These are phyloP conservation scores for Copsychus sechellarum DNA, from an alignment of 2,113 vertebrate genomes.

Conservation along the genomic window DNA sequence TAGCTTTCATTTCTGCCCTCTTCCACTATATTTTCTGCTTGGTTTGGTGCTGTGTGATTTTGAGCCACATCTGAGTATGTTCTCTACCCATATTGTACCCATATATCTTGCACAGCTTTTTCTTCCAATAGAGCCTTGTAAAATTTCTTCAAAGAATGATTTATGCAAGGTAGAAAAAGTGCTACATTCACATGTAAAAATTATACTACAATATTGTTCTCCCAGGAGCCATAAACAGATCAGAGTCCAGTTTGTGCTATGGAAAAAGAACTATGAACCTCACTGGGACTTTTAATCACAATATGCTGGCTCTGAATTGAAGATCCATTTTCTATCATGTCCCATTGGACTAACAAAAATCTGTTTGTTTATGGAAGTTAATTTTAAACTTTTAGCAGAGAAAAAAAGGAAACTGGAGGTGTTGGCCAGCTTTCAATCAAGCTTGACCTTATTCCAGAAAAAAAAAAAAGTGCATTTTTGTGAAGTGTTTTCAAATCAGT, in stretches of 20 bases:
- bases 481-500: background rate
- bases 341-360: conserved; percentile 47
- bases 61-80: background rate
- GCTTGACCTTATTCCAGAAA: background rate
- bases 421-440: conserved; percentile 39
- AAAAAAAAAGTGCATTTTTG: background rate
- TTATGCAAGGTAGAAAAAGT: conserved; percentile 54
- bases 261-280: conserved; percentile 68
- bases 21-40: background rate
- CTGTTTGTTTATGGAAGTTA: conserved; percentile 57
- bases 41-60: accelerated
- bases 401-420: conserved; percentile 17
- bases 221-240: conserved; percentile 66
- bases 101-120: background rate
- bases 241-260: conserved; percentile 56
- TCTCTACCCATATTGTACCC: background rate
- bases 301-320: conserved; percentile 60
- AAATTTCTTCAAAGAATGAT: conserved; percentile 56
- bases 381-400: conserved; percentile 52
- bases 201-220: conserved; percentile 57
- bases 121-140: conserved; percentile 2
- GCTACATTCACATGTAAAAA: conserved; percentile 54
- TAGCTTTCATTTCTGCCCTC: background rate
- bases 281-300: conserved; percentile 69
- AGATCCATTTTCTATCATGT: conserved; percentile 62